Evolutionary conservation across 2,888 invertebrate species (phyloP).

Genomic region (Pandemis cinnamomeana): DNA sequence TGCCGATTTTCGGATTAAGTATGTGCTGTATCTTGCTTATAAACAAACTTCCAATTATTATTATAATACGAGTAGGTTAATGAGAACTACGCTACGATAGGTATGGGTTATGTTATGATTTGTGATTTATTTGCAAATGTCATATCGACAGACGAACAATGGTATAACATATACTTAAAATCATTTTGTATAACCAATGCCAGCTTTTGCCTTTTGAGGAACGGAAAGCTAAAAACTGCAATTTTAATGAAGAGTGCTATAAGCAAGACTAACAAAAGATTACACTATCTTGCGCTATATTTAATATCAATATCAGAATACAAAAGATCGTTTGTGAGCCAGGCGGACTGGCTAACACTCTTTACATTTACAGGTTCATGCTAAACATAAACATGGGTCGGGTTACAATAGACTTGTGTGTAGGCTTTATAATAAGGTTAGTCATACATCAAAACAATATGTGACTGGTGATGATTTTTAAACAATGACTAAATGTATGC

Average conservation of each 20-base stretch:
- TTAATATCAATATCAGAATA: conserved; percentile 23
- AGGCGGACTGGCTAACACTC: conserved; percentile 12
- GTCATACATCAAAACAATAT: conserved; percentile 24
- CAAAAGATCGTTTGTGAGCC: conserved; percentile 28
- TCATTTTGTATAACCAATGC: no score
- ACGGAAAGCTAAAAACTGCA: neutral
- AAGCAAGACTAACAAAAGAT: neutral
- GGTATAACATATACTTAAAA: no score
- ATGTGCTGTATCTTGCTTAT: no score
- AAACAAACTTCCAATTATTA: no score
- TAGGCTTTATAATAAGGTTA: conserved; percentile 26
- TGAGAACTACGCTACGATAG: no score
- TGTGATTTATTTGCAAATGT: no score
- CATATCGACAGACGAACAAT: no score
- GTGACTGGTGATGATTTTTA: conserved; percentile 14
- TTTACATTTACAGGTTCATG: conserved; percentile 36
- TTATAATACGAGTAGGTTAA: no score
- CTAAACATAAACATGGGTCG: conserved; percentile 30
- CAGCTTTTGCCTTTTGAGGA: no score
- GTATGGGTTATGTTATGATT: no score
- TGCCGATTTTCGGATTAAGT: no score
- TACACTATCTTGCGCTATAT: neutral
- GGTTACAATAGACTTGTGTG: conserved; percentile 29
- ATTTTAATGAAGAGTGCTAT: neutral
- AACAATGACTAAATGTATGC: neutral